These are phyloP conservation scores for Drosophila nigricruria DNA, from an alignment of 2,888 invertebrate species.

Conservation along the genomic window DNA sequence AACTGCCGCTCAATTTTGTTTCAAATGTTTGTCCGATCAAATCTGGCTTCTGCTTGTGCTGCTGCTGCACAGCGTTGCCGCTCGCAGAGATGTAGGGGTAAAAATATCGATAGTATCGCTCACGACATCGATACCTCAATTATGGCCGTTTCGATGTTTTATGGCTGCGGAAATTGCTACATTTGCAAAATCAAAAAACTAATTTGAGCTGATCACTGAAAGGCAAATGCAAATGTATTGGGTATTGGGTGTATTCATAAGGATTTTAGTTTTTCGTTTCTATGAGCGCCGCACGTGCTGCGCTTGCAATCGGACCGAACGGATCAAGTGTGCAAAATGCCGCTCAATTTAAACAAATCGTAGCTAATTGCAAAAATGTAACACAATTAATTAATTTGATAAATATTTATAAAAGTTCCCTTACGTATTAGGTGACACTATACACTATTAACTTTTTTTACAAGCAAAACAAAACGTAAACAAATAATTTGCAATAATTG, in stretches of 20 bases:
- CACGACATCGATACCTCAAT: conserved; percentile 16
- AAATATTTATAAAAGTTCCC: background rate
- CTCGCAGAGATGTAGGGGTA: conserved; percentile 55
- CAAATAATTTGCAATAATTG: conserved; percentile 21
- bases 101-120: conserved; percentile 55
- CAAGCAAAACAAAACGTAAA: conserved; percentile 6
- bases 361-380: background rate
- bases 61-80: conserved; percentile 57
- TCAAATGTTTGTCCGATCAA: conserved; percentile 51
- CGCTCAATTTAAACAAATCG: conserved; percentile 10
- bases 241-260: background rate
- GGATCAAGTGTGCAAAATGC: background rate
- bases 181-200: conserved; percentile 16
- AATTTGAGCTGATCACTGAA: background rate
- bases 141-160: conserved; percentile 32
- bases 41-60: conserved; percentile 55
- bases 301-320: background rate
- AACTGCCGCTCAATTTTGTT: conserved; percentile 21
- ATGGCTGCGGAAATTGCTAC: conserved; percentile 3
- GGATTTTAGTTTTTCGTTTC: background rate
- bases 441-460: background rate
- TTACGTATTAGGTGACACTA: background rate
- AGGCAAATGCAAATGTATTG: background rate
- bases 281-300: background rate
- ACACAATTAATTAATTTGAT: background rate